A percentile compares a stretch with the other conserved stretches of the same genome.
Conservation (phyloP, 2,113 vertebrate species). For the Malurus cyaneus region DNA sequence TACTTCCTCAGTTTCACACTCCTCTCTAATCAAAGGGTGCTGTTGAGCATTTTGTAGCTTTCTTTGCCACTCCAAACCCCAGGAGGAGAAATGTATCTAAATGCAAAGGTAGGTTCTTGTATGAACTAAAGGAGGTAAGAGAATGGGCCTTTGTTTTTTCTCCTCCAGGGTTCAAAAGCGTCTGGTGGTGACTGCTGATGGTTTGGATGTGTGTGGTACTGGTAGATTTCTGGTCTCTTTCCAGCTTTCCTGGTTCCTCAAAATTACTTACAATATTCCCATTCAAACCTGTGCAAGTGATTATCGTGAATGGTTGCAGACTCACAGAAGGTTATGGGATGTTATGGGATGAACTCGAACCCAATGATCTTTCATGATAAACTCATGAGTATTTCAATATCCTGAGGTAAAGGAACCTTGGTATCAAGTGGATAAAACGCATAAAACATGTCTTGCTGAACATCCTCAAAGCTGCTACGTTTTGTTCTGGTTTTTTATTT, state of each 20-base stretch:
- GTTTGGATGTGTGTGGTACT: not conserved
- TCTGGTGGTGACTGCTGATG: not conserved
- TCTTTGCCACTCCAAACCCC: constrained; percentile 72
- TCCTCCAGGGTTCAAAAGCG: not conserved
- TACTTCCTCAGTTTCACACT: not conserved
- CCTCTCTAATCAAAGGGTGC: not conserved
- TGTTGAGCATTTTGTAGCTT: constrained; percentile 78
- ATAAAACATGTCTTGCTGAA: not conserved
- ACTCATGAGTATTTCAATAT: not conserved
- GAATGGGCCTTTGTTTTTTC: not conserved
- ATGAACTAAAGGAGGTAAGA: not conserved
- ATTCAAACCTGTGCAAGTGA: not conserved
- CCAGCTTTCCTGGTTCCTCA: not conserved
- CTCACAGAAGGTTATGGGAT: fast-evolving
- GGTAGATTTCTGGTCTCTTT: not conserved
- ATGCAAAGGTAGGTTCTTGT: constrained; percentile 76
- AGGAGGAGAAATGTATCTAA: constrained; percentile 78
- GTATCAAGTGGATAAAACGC: not conserved
- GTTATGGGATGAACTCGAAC: not conserved
- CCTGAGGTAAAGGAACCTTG: not conserved
- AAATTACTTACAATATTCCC: not conserved
- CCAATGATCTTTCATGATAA: not conserved
- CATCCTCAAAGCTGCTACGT: not conserved
- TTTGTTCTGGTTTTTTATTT: not conserved
- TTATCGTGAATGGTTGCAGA: not conserved